Conservation (phyloP, 1,140 invertebrate species). For the Papilio aristodemus region DNA sequence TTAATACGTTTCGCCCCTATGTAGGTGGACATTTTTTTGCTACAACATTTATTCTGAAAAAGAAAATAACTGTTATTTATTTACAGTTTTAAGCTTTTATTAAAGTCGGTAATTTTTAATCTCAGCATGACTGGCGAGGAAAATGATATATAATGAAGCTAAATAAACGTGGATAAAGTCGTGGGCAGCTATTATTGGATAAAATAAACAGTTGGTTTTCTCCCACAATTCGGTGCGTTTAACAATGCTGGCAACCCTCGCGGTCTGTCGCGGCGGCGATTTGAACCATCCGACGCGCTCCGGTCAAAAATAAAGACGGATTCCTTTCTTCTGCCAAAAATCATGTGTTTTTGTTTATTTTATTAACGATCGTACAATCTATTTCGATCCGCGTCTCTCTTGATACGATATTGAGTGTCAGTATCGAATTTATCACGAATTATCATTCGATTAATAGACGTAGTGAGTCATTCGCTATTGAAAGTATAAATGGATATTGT, state of each 20-base stretch:
- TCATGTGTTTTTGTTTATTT: slow-evolving; percentile 64
- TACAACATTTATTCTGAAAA: too few relatives aligned
- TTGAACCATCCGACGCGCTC: slow-evolving; percentile 43
- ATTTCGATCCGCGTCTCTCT: slow-evolving; percentile 35
- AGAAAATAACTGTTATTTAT: too few relatives aligned
- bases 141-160: too few relatives aligned
- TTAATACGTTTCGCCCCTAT: too few relatives aligned
- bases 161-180: too few relatives aligned
- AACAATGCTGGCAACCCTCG: slow-evolving; percentile 33
- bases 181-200: too few relatives aligned
- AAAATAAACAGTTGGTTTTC: neutral
- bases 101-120: too few relatives aligned
- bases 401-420: neutral
- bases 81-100: too few relatives aligned
- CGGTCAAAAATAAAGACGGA: slow-evolving; percentile 65
- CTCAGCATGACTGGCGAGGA: too few relatives aligned
- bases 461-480: slow-evolving; percentile 1
- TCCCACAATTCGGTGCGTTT: neutral
- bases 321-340: slow-evolving; percentile 68
- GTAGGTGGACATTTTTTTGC: too few relatives aligned
- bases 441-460: neutral
- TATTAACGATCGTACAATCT: slow-evolving; percentile 42
- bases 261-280: slow-evolving; percentile 37
- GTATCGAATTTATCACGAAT: slow-evolving; percentile 3
- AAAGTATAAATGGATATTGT: neutral